These are phyloP conservation scores for Lasioglossum albipes DNA, from an alignment of 1,140 invertebrate species.

Conservation along the genomic window DNA sequence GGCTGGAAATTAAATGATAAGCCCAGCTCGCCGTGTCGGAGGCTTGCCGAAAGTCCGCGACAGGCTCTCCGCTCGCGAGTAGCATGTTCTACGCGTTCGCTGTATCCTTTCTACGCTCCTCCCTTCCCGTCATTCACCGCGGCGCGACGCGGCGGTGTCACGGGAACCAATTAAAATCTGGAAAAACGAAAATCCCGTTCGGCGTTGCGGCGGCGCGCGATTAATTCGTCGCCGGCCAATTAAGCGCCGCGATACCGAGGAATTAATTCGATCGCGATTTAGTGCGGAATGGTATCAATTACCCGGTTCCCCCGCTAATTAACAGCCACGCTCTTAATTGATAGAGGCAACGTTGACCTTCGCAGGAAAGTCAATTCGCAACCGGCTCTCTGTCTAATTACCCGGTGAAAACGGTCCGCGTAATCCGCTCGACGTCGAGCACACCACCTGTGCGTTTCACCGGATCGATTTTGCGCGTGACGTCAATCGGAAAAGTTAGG, in stretches of 20 bases:
- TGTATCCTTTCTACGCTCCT: not conserved
- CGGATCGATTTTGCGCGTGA: no score
- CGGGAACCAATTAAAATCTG: constrained; percentile 49
- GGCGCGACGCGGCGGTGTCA: not conserved
- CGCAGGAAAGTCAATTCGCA: constrained; percentile 8
- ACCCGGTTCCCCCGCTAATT: constrained; percentile 41
- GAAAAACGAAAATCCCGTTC: constrained; percentile 38
- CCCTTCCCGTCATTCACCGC: not conserved
- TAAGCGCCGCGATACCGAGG: constrained; percentile 22
- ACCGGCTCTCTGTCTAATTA: constrained; percentile 5
- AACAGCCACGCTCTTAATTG: constrained; percentile 36
- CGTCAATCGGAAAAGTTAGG: no score
- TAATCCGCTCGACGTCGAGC: not conserved
- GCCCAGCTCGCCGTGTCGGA: not conserved
- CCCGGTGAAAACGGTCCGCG: not conserved
- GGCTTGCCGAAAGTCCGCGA: not conserved
- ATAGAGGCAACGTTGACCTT: constrained; percentile 27
- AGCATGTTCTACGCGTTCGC: no score
- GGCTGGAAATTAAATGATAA: not conserved
- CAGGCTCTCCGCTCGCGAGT: no score
- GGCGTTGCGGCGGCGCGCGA: not conserved
- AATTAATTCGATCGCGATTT: constrained; percentile 46
- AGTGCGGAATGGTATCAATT: constrained; percentile 41
- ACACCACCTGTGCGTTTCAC: not conserved
- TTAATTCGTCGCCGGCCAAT: constrained; percentile 46